Evolutionary conservation across 2,888 invertebrate genomes (phyloP).

Genomic region (Apamea epomidion): DNA sequence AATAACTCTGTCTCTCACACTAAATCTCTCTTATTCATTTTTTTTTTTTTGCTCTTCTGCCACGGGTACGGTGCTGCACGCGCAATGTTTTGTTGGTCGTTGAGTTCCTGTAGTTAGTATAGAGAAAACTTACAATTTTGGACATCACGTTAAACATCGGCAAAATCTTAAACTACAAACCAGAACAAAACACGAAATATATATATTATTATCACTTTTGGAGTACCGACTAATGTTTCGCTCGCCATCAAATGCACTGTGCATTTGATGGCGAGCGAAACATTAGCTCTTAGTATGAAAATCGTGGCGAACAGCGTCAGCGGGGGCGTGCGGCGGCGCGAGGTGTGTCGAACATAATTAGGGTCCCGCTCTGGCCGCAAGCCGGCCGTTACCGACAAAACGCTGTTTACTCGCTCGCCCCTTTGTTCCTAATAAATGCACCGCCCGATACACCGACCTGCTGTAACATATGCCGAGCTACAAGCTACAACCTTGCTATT

Average conservation of each 20-base stretch:
- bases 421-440: conserved; percentile 47
- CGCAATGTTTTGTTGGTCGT: background rate
- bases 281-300: background rate
- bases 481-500: background rate
- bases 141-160: too few relatives aligned
- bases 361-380: conserved; percentile 24
- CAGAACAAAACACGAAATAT: background rate
- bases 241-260: background rate
- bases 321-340: background rate
- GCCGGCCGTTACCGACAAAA: conserved; percentile 27
- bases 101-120: background rate
- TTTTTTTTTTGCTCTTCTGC: background rate
- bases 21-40: background rate
- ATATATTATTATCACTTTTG: background rate
- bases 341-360: conserved; percentile 39
- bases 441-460: conserved; percentile 27
- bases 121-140: background rate
- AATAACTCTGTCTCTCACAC: background rate
- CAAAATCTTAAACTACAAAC: background rate
- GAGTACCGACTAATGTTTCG: background rate
- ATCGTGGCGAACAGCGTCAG: background rate
- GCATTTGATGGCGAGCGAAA: background rate
- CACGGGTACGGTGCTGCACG: background rate
- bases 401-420: conserved; percentile 31
- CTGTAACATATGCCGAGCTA: conserved; percentile 21